These are phyloP conservation scores for Philypnodon macrostomus DNA, from an alignment of 2,797 vertebrate species.

Conservation along the genomic window DNA sequence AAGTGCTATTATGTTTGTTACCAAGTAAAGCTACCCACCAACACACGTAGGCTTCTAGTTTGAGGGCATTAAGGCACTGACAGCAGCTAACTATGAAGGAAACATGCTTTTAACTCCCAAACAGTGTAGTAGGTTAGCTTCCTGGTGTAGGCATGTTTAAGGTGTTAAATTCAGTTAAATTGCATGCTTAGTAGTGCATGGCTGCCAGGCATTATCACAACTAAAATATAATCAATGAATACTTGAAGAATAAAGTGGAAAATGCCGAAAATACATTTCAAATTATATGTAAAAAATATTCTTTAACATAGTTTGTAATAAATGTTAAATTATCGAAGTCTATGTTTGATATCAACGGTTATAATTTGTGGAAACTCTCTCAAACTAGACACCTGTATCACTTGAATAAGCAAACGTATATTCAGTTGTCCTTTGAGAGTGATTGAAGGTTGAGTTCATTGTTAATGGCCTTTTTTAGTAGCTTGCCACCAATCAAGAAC, in stretches of 20 bases:
- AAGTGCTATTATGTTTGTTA: slow-evolving; percentile 68
- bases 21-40: slow-evolving; percentile 46
- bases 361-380: slow-evolving; percentile 6
- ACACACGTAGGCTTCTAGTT: slow-evolving; percentile 38
- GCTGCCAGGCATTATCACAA: slow-evolving; percentile 21
- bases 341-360: background rate
- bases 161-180: slow-evolving; percentile 12
- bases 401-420: slow-evolving; percentile 23
- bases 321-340: background rate
- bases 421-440: slow-evolving; percentile 4
- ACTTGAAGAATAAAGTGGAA: slow-evolving; percentile 1
- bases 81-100: slow-evolving; percentile 14
- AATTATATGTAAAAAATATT: background rate
- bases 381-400: slow-evolving; percentile 29
- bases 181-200: slow-evolving; percentile 21
- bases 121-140: slow-evolving; percentile 6
- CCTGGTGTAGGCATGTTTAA: slow-evolving; percentile 4
- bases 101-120: slow-evolving; percentile 7
- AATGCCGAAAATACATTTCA: background rate
- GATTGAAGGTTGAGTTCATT: slow-evolving; percentile 18
- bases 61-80: slow-evolving; percentile 30
- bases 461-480: background rate
- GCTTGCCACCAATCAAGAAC: slow-evolving; percentile 4
- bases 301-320: too few relatives aligned
- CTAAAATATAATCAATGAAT: slow-evolving; percentile 10